Conservation (phyloP, 1,140 invertebrate genomes). For the Laupala kohalensis region DNA sequence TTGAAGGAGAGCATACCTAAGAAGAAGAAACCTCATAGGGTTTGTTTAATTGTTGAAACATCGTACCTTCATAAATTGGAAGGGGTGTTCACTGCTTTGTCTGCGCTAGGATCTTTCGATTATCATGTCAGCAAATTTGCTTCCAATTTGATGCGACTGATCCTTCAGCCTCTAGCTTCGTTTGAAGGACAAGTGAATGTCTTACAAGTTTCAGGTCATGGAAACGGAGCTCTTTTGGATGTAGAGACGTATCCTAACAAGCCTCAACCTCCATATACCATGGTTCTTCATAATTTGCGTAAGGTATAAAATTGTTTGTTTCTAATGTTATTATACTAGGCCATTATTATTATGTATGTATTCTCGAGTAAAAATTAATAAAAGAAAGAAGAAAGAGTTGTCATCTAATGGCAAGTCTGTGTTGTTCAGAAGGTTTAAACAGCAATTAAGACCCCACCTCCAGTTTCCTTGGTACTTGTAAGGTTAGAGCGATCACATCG, state of each 20-base stretch:
- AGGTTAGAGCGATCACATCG: too few relatives aligned
- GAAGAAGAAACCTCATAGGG: neutral
- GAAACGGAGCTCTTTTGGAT: neutral
- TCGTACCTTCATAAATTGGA: neutral
- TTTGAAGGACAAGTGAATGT: neutral
- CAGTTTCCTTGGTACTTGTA: too few relatives aligned
- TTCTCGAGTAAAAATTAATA: too few relatives aligned
- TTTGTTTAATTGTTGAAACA: neutral
- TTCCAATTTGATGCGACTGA: neutral
- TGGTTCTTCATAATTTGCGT: neutral
- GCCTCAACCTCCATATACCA: neutral
- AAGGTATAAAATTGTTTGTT: neutral
- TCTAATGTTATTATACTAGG: too few relatives aligned
- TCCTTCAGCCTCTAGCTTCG: neutral
- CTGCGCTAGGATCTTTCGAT: neutral
- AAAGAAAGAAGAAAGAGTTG: too few relatives aligned
- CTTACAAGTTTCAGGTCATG: neutral
- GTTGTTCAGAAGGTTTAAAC: too few relatives aligned
- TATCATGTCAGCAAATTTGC: neutral
- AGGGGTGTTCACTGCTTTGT: neutral
- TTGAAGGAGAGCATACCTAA: neutral
- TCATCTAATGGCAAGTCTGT: too few relatives aligned
- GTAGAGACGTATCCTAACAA: neutral
- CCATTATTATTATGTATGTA: too few relatives aligned
- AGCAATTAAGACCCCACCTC: too few relatives aligned